Evolutionary conservation across 1,140 invertebrate genomes (phyloP).

Genomic region (Steinernema khuongi): DNA sequence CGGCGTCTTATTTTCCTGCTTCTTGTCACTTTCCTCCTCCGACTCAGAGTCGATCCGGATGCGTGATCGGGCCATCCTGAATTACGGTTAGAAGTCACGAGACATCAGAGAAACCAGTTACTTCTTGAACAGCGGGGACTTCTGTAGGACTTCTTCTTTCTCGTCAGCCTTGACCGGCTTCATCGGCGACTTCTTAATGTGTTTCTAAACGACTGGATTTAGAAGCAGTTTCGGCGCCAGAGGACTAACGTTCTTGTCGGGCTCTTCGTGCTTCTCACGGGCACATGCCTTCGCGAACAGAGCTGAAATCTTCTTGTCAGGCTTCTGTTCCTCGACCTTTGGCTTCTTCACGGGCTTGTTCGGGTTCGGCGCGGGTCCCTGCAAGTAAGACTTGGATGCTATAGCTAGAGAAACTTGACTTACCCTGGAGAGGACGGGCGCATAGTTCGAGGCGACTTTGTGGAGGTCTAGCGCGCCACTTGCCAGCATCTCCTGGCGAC

Average conservation of each 20-base stretch:
- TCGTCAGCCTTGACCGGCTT: not conserved
- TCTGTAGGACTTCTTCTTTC: not conserved
- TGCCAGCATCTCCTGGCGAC: not conserved
- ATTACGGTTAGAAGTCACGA: no score
- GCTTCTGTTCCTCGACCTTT: not conserved
- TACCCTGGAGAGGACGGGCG: not conserved
- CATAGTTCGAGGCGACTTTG: not conserved
- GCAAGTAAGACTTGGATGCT: not conserved
- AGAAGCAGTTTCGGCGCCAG: not conserved
- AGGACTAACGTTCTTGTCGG: not conserved
- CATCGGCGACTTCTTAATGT: not conserved
- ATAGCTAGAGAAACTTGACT: not conserved
- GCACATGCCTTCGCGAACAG: not conserved
- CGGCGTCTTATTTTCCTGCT: not conserved
- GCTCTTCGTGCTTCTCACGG: not conserved
- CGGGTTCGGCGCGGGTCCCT: not conserved
- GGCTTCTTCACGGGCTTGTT: slow-evolving; percentile 2
- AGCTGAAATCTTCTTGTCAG: not conserved
- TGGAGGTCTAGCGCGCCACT: not conserved
- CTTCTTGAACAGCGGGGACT: not conserved
- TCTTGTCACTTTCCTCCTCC: not conserved
- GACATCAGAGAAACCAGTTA: no score
- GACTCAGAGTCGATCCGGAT: not conserved
- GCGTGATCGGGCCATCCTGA: not conserved
- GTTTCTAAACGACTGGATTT: not conserved